A percentile compares a stretch with the other conserved stretches of the same genome.
phyloP scores from a whole-genome alignment of 2,888 invertebrate genomes.

The Cephus pulcher region DNA sequence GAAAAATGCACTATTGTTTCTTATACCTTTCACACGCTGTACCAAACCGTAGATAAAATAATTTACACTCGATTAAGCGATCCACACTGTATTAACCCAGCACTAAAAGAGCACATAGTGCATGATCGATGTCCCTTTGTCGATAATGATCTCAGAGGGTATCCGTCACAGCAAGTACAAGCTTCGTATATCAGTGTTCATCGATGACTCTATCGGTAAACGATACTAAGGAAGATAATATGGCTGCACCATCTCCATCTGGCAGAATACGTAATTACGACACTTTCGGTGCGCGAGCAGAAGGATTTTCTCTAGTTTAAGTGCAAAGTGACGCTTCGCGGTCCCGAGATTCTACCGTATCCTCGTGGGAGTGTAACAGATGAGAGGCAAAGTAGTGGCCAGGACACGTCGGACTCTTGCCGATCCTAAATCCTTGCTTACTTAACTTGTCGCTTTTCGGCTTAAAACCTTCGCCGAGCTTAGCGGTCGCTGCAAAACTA shows the following conservation, averaged over 20 bases:
- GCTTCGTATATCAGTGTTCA: not conserved
- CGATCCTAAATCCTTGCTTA: conserved; percentile 60
- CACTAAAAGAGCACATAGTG: not conserved
- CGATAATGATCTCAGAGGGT: conserved; percentile 2
- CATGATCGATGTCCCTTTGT: conserved; percentile 3
- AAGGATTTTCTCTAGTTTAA: conserved; percentile 42
- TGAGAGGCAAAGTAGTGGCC: conserved; percentile 36
- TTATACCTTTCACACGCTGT: not conserved
- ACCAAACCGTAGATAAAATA: conserved; percentile 23
- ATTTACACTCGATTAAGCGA: conserved; percentile 39
- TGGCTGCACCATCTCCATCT: not conserved
- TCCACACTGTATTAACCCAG: conserved; percentile 3
- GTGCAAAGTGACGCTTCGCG: conserved; percentile 60
- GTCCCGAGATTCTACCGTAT: conserved; percentile 54
- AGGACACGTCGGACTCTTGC: conserved; percentile 26
- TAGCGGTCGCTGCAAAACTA: conserved; percentile 41
- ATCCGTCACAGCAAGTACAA: not conserved
- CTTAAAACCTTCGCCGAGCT: conserved; percentile 53
- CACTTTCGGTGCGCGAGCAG: not conserved
- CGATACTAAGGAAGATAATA: not conserved
- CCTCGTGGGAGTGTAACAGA: conserved; percentile 62
- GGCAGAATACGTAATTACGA: not conserved
- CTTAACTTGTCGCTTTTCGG: conserved; percentile 62
- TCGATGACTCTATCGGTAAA: not conserved
- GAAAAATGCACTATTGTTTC: not conserved